A percentile compares a stretch with the other conserved stretches of the same genome.
phyloP scores from a whole-genome alignment of 1,140 invertebrate genomes.

The Eumeta japonica region DNA sequence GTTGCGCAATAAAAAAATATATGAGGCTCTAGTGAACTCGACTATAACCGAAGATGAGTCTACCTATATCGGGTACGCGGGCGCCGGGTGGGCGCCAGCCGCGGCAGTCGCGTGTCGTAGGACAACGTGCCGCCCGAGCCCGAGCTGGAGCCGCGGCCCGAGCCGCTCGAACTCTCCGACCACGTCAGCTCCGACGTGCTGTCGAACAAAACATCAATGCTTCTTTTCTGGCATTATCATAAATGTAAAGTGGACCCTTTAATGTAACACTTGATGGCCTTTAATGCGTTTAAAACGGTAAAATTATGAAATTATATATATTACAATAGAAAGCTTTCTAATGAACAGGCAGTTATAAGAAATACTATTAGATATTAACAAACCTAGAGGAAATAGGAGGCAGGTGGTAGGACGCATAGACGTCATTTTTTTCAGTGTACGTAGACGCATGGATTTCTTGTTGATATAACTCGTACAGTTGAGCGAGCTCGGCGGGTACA shows the following conservation, averaged over 20 bases:
- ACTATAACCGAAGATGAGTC: too few relatives aligned
- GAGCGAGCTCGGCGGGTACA: constrained; percentile 76
- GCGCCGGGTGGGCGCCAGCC: constrained; percentile 33
- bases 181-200: constrained; percentile 49
- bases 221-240: too few relatives aligned
- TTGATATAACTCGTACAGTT: constrained; percentile 83
- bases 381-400: constrained; percentile 49
- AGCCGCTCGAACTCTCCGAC: constrained; percentile 51
- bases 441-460: constrained; percentile 78
- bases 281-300: too few relatives aligned
- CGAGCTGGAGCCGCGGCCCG: constrained; percentile 48
- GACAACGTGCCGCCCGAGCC: constrained; percentile 39
- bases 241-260: too few relatives aligned
- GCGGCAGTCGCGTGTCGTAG: constrained; percentile 31
- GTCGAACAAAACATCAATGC: too few relatives aligned
- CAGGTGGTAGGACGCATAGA: constrained; percentile 49
- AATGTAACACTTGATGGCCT: too few relatives aligned
- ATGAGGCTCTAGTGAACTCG: too few relatives aligned
- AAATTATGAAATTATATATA: too few relatives aligned
- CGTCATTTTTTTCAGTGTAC: constrained; percentile 61
- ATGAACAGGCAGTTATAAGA: too few relatives aligned
- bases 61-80: constrained; percentile 42
- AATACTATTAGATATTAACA: background rate
- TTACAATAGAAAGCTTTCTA: too few relatives aligned
- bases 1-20: too few relatives aligned